Base-by-base conservation (phyloP, 2,113 vertebrate species). In the Cacatua alba region DNA sequence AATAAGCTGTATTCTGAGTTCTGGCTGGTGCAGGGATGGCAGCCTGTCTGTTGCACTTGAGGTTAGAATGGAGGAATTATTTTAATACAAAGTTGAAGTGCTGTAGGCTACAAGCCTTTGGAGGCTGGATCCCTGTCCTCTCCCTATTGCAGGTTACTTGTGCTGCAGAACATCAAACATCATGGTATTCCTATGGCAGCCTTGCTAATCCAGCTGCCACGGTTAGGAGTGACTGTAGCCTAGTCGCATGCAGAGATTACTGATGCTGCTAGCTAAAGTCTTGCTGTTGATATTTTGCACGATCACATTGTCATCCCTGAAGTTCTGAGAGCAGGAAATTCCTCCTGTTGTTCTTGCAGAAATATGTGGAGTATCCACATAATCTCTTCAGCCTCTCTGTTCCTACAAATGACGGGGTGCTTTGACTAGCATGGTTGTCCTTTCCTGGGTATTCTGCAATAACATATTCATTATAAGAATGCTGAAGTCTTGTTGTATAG, bases 261-360 rank as follows among this genome's bases (percentile, higher is more conserved):
- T 49, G 52, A 48, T 93, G 65, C 17, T 82, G 9, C 35, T 15
- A 44, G 51, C 75, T 69, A 2, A 44, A 64, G 39, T 62, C 57
- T 86, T 76, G 64, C 46, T 39, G 5, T 3, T 90, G 76, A 31
- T 93, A 39, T 21, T 92, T 86, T 84, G 65, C 48, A 46, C 17
- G 21, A 71, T 62, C 18, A 59, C 2, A 11, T 81, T 93, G 76
- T 88, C 63, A 71, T 82, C 71, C 33, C 62, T 88, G 55, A 88
- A 83, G 46, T 88, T 84, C 43, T 90, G 64, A 52, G 79, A 90
- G 35, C 71, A 94, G 82, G 90, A 81, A 71, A 70, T 59, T 82
- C 71, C 76, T 88, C 51, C 48, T 90, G 72, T 81, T 88, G 52
- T 80, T 84, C 48, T n/a, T 55, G 24, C 57, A 81, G 64, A 94